Percentiles rank a stretch among this genome's conserved stretches.
Evolutionary conservation across 2,113 vertebrate genomes (phyloP).

Genomic region (Pungitius pungitius): DNA sequence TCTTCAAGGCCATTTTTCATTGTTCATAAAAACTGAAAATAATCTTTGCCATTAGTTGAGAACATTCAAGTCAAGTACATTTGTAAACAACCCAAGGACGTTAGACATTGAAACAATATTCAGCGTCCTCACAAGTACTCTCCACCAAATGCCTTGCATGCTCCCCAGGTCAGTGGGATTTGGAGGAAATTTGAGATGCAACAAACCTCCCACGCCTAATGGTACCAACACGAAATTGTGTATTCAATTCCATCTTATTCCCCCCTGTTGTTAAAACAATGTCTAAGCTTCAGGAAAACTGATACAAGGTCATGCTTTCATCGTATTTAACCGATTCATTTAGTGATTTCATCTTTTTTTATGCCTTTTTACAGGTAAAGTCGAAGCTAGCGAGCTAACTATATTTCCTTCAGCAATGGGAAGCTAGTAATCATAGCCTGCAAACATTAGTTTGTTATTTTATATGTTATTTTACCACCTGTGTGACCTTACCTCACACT

Average conservation of each 20-base stretch:
- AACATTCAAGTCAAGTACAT: conserved; percentile 8
- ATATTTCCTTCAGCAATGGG: neutral
- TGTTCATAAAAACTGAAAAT: conserved; percentile 36
- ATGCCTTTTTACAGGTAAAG: neutral
- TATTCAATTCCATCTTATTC: neutral
- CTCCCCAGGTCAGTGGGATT: conserved; percentile 1
- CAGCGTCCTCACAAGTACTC: conserved; percentile 22
- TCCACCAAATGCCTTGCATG: neutral
- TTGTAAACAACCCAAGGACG: neutral
- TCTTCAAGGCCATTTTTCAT: conserved; percentile 37
- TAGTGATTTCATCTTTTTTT: neutral
- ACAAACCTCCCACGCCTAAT: neutral
- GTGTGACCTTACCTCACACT: neutral
- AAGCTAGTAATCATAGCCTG: neutral
- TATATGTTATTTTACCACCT: neutral
- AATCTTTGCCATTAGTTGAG: conserved; percentile 2
- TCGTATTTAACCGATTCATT: neutral
- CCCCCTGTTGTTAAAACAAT: neutral
- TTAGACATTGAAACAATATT: conserved; percentile 1
- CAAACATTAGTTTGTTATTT: neutral
- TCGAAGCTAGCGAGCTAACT: neutral
- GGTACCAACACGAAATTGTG: neutral
- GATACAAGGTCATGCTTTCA: neutral
- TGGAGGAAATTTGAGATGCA: conserved; percentile 9
- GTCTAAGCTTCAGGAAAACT: neutral